Base-by-base conservation (phyloP, 2,888 invertebrate species). In the Melanchra persicariae region DNA sequence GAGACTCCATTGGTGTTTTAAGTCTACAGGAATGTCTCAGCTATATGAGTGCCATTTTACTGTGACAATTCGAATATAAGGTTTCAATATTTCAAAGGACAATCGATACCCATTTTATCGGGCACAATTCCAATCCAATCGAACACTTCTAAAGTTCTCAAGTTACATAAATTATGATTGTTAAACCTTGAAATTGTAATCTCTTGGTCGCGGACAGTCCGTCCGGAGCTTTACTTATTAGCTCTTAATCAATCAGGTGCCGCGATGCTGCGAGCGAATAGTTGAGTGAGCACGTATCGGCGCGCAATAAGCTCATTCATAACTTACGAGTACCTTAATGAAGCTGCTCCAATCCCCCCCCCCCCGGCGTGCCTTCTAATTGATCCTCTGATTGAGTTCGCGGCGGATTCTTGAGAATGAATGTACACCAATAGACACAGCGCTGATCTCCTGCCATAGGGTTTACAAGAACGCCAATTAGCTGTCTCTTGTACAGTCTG, bases 351-450 rank as follows among this genome's bases (percentile, higher is more conserved):
- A n/a, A n/a, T 12, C 17, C 24, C 10, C 12, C 7, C 43, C 17
- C 9, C 19, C 24, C n/a, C 15, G 7, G 22, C 34, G 12, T 0
- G 26, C 24, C 58, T 17, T 17, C 52, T 67, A 72, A 67, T 67
- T 77, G 52, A 67, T 52, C 60, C 51, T 77, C 59, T 47, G 67
- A 77, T 64, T 61, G 51, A 77, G 55, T 57, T 60, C 19, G 52
- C 30, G 45, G 17, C 1, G 24, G 9, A 63, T 52, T 59, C 62
- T 47, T 63, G 49, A 54, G n/a, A 60, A 51, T 59, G 0, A 19
- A 45, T 62, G 45, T 52, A 47, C 47, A 17, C n/a, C 34, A 51
- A 9, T 34, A 22, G 37, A 49, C 34, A 34, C 40, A 26, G 24
- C 49, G 54, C 52, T 26, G 34, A 66, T 45, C 15, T 40, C 12